These are phyloP conservation scores for Agrochola lota DNA, from an alignment of 2,888 invertebrate genomes.

Conservation along the genomic window DNA sequence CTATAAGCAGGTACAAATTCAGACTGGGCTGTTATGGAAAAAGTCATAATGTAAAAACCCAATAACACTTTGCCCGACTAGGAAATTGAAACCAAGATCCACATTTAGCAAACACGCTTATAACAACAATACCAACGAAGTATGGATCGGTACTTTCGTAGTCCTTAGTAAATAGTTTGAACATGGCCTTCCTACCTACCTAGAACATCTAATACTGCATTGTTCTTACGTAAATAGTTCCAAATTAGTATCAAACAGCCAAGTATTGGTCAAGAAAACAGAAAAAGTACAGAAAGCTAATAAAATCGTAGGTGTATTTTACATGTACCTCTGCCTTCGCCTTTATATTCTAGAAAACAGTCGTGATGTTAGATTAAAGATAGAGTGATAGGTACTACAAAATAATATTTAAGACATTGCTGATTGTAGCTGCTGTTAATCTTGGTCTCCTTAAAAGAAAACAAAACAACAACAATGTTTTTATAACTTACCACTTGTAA, in stretches of 20 bases:
- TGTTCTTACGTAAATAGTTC: neutral
- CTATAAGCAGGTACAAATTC: neutral
- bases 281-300: neutral
- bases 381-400: neutral
- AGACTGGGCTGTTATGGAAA: neutral
- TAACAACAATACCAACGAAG: neutral
- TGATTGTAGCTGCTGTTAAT: neutral
- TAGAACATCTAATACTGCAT: neutral
- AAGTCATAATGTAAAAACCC: neutral
- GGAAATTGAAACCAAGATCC: neutral
- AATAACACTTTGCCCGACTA: neutral
- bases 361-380: neutral
- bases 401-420: neutral
- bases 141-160: neutral
- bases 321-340: neutral
- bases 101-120: neutral
- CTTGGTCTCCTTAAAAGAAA: neutral
- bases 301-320: neutral
- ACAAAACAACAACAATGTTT: neutral
- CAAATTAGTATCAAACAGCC: neutral
- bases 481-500: slow-evolving; percentile 21
- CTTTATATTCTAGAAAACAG: neutral
- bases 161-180: neutral
- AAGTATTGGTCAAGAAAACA: neutral
- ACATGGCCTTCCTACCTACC: neutral